Conservation (phyloP, 2,113 vertebrate genomes). For the Nyctereutes procyonoides region DNA sequence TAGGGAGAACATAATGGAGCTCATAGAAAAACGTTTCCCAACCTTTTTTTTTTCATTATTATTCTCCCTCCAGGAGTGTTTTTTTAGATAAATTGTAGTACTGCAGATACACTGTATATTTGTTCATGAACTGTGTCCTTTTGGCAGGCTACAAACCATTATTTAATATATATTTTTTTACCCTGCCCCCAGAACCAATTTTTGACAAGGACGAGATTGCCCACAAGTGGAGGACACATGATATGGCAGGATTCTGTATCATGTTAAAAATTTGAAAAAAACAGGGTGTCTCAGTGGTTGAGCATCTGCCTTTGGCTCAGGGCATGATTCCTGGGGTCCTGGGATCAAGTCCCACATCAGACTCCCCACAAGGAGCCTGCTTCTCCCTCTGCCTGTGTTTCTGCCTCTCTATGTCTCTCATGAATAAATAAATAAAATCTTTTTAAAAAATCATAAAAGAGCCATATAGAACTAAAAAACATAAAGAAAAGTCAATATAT, state of each 20-base stretch:
- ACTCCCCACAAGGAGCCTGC: too few species aligned
- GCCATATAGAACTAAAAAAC: neutral
- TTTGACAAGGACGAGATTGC: neutral
- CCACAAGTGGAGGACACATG: neutral
- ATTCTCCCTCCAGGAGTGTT: neutral
- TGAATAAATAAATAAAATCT: too few species aligned
- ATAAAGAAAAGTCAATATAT: neutral
- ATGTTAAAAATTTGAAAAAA: neutral
- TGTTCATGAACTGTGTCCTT: neutral
- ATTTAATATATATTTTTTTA: neutral
- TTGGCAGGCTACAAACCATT: neutral
- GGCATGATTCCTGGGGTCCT: too few species aligned
- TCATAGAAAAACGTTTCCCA: neutral
- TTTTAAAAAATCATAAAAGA: neutral
- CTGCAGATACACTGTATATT: neutral
- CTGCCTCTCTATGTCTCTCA: too few species aligned
- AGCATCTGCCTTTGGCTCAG: too few species aligned
- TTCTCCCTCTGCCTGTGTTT: too few species aligned
- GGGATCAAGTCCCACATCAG: too few species aligned
- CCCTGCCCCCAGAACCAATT: neutral
- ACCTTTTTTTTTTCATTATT: neutral
- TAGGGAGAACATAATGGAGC: neutral
- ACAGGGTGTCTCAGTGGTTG: too few species aligned
- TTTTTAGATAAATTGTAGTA: neutral
- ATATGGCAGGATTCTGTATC: neutral